Percentiles rank a stretch among this genome's conserved stretches.
Evolutionary conservation across 2,797 vertebrate species (phyloP).

Genomic region (Eleutherodactylus coqui): DNA sequence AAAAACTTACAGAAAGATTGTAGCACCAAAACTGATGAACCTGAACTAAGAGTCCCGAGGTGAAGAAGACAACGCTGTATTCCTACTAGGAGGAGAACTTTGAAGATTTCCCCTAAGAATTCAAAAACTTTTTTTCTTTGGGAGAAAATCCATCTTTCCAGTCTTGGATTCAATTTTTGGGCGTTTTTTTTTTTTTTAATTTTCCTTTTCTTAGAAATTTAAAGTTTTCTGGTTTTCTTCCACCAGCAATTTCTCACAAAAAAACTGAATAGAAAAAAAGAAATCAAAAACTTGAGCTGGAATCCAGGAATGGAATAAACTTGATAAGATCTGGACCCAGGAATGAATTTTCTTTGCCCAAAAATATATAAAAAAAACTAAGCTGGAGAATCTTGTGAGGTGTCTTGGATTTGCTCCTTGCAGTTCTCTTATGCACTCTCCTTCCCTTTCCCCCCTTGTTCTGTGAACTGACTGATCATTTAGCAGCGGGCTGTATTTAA

Average conservation of each 20-base stretch:
- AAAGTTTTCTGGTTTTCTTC: conserved; percentile 19
- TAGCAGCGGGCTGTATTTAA: conserved; percentile 43
- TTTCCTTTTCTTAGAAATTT: conserved; percentile 32
- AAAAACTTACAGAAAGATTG: background rate
- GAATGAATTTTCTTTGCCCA: conserved; percentile 27
- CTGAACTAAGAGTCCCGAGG: background rate
- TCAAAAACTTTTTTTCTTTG: background rate
- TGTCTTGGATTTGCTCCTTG: conserved; percentile 5
- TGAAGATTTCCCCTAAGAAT: background rate
- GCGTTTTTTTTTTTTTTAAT: background rate
- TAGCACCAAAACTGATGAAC: background rate
- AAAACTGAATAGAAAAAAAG: background rate
- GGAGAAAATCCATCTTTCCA: conserved; percentile 11
- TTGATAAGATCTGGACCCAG: background rate
- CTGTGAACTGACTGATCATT: conserved; percentile 49
- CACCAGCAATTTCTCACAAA: background rate
- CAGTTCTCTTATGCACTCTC: conserved; percentile 12
- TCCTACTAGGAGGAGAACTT: background rate
- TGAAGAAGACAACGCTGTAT: background rate
- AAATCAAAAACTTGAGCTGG: background rate
- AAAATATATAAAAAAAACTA: background rate
- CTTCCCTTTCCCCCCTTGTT: conserved; percentile 43
- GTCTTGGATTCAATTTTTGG: conserved; percentile 28
- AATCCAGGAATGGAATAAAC: conserved; percentile 9
- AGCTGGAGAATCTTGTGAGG: conserved; percentile 15